Percentiles rank a stretch among this genome's conserved stretches.
Conservation (phyloP, 2,797 vertebrate genomes). For the Nannoperca australis region DNA sequence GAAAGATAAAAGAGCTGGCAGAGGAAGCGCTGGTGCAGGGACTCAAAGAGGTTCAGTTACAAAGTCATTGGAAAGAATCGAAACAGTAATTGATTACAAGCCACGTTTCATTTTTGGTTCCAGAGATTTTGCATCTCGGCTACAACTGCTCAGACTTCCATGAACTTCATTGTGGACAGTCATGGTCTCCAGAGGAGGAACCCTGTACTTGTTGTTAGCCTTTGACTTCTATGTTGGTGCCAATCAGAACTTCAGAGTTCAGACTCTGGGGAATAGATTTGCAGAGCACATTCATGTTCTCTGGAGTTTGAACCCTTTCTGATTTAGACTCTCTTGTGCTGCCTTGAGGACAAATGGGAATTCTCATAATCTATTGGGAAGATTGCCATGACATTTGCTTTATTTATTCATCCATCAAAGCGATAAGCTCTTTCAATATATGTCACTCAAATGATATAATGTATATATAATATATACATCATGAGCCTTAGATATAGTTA, state of each 20-base stretch:
- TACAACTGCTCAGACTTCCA: background rate
- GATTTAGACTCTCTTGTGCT: no score
- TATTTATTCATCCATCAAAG: no score
- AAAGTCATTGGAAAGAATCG: background rate
- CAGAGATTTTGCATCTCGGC: background rate
- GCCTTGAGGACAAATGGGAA: no score
- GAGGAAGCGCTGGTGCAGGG: background rate
- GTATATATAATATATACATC: no score
- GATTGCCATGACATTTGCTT: no score
- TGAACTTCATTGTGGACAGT: background rate
- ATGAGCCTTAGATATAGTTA: no score
- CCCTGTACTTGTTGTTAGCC: no score
- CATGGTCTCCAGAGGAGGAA: background rate
- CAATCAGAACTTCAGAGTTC: background rate
- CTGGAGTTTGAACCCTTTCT: no score
- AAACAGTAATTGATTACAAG: constrained; percentile 11
- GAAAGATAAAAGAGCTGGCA: constrained; percentile 29
- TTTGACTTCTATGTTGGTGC: no score
- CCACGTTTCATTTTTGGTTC: background rate
- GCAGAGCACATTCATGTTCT: background rate
- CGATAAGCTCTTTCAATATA: no score
- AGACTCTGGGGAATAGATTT: background rate
- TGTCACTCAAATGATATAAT: no score
- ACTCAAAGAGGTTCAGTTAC: background rate
- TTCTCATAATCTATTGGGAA: no score